Base-by-base conservation (phyloP, 2,888 invertebrate genomes). In the Amphipoea oculea region DNA sequence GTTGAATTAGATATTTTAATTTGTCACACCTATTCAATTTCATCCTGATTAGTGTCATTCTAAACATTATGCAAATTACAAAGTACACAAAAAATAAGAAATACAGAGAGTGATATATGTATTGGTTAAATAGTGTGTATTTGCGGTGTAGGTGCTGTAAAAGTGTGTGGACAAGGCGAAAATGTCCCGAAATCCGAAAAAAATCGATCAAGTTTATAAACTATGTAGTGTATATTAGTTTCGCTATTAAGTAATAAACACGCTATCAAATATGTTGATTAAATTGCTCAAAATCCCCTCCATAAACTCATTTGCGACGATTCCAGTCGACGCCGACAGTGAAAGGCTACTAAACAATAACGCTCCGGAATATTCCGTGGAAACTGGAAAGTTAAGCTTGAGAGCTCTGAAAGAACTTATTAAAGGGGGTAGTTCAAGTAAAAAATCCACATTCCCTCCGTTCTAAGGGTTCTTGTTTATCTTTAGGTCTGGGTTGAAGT, bases 281-380 rank as follows among this genome's bases (percentile, higher is more conserved):
- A 81, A 74, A 82, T 71, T 69, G 74, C 67, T 74, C 20, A 42
- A 82, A 81, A 62, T 81, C 45, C 54, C 29, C 66, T 68, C 36
- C n/a, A n/a, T 40, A 72, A 78, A 82, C 57, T 79, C 70, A 76
- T 74, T 76, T 77, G 78, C 73, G 74, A 68, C 81, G 75, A 72
- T 74, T 70, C 68, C 69, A 84, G 71, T 73, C 75, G 42, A 73
- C 57, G 36, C 48, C 54, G 74, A 81, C 83, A 81, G 12, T 80
- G 71, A 69, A 73, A 66, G 72, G 63, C 74, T 63, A 69, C 68
- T 69, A 75, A 83, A 89, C 83, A 85, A 85, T 86, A 86, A 79
- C 70, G 69, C 63, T 65, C 57, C 9, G 75, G 76, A 79, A 78
- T 87, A 88, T 85, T 81, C 76, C 51, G 72, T 78, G 79, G 67